phyloP scores from a whole-genome alignment of 2,888 invertebrate genomes.

The Tetrapedia diversipes region DNA sequence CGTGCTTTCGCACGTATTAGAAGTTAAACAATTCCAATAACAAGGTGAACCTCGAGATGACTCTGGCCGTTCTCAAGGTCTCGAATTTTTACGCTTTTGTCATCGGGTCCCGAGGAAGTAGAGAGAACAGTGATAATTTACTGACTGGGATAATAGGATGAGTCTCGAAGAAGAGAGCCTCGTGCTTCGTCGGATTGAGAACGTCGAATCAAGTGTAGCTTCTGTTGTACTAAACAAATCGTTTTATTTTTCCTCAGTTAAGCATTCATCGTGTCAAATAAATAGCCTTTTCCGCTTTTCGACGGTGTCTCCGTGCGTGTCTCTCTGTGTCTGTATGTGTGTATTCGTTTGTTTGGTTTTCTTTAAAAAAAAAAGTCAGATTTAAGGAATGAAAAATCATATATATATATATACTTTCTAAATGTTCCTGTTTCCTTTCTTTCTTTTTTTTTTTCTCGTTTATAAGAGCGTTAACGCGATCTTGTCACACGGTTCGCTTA shows the following conservation, averaged over 20 bases:
- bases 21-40: not conserved
- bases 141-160: conserved; percentile 17
- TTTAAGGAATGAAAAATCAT: conserved; percentile 5
- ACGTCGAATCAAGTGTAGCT: conserved; percentile 13
- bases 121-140: not conserved
- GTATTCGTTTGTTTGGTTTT: not conserved
- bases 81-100: not conserved
- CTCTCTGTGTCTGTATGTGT: not conserved
- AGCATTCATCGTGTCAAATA: conserved; percentile 33
- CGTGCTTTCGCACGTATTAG: no score
- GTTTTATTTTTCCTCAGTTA: conserved; percentile 40
- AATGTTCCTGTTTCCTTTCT: not conserved
- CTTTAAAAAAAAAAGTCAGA: not conserved
- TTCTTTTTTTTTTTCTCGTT: not conserved
- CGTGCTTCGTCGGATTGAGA: conserved; percentile 3
- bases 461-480: not conserved
- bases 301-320: not conserved
- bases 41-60: not conserved
- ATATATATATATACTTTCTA: no score
- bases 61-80: not conserved
- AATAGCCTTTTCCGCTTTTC: conserved; percentile 8
- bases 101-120: conserved; percentile 1
- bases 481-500: conserved; percentile 1
- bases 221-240: conserved; percentile 19
- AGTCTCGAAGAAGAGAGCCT: not conserved